These are phyloP conservation scores for Cololabis saira DNA, from an alignment of 2,113 vertebrate genomes.

Conservation along the genomic window DNA sequence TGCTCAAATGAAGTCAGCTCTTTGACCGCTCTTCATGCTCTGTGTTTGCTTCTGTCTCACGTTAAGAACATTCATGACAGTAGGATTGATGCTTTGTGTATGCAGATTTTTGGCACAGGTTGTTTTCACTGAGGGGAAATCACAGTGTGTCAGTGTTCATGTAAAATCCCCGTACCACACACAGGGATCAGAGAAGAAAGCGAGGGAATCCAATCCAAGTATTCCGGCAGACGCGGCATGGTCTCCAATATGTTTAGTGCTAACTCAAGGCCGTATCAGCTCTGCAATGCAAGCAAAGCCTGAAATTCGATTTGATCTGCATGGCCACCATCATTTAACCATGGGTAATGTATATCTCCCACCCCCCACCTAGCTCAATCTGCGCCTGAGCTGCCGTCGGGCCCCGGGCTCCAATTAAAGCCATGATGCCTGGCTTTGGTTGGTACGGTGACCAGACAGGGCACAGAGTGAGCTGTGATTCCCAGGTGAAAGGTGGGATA, in stretches of 20 bases:
- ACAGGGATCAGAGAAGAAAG: conserved; percentile 63
- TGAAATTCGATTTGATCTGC: conserved; percentile 74
- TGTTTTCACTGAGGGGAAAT: conserved; percentile 56
- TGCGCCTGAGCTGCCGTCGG: conserved; percentile 60
- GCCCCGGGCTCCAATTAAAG: conserved; percentile 82
- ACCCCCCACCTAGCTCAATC: conserved; percentile 30
- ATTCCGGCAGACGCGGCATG: conserved; percentile 41
- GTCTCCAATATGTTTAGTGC: conserved; percentile 53
- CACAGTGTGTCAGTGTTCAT: conserved; percentile 55
- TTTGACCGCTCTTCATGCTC: conserved; percentile 1
- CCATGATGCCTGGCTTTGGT: conserved; percentile 75
- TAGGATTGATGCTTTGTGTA: conserved; percentile 18
- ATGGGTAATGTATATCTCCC: conserved; percentile 54
- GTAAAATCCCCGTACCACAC: conserved; percentile 53
- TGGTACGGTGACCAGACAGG: conserved; percentile 77
- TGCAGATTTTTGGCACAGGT: conserved; percentile 44
- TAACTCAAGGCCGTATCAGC: conserved; percentile 49
- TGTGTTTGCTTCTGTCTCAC: conserved; percentile 18
- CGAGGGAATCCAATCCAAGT: conserved; percentile 58
- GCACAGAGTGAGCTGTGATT: conserved; percentile 76
- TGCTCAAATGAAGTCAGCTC: neutral
- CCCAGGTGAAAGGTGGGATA: conserved; percentile 86
- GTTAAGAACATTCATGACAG: conserved; percentile 14
- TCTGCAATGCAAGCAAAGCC: conserved; percentile 46
- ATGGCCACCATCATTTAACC: conserved; percentile 68